Percentiles rank a stretch among this genome's conserved stretches.
phyloP scores from a whole-genome alignment of 1,140 invertebrate species.

The Drosophila ogumai region DNA sequence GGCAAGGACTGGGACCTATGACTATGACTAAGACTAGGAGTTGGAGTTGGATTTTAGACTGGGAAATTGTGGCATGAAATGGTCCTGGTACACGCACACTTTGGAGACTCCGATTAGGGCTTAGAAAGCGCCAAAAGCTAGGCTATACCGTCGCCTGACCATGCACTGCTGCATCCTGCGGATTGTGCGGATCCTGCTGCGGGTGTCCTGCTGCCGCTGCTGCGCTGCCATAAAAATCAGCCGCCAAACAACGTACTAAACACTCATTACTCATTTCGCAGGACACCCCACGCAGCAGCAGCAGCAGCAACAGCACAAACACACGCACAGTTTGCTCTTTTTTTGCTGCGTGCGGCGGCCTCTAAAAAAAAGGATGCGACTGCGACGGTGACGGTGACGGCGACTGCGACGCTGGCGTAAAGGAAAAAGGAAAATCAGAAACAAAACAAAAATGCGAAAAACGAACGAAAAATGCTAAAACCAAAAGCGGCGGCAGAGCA shows the following conservation, averaged over 20 bases:
- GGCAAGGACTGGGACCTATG: too few species aligned
- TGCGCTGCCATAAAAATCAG: slow-evolving; percentile 44
- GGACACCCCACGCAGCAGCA: slow-evolving; percentile 1
- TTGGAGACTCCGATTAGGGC: not conserved
- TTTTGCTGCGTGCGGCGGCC: slow-evolving; percentile 61
- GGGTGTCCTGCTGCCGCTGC: slow-evolving; percentile 6
- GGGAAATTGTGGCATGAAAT: not conserved
- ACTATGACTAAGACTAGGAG: not conserved
- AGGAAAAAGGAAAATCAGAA: slow-evolving; percentile 64
- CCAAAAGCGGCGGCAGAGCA: slow-evolving; percentile 64
- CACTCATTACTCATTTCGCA: slow-evolving; percentile 62
- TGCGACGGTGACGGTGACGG: slow-evolving; percentile 23
- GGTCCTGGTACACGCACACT: not conserved
- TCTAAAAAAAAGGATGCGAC: slow-evolving; percentile 75
- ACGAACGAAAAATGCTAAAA: slow-evolving; percentile 75
- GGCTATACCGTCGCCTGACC: slow-evolving; percentile 26
- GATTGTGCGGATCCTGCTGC: not conserved
- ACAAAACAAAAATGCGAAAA: slow-evolving; percentile 76
- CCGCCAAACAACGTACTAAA: slow-evolving; percentile 61
- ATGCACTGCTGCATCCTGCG: slow-evolving; percentile 8
- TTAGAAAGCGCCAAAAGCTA: slow-evolving; percentile 52
- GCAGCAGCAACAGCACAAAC: slow-evolving; percentile 1
- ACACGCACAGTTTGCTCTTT: slow-evolving; percentile 36
- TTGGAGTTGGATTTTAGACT: not conserved
- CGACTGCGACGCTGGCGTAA: slow-evolving; percentile 14